Conservation (phyloP, 2,888 invertebrate species). For the Cheilosia vernalis region DNA sequence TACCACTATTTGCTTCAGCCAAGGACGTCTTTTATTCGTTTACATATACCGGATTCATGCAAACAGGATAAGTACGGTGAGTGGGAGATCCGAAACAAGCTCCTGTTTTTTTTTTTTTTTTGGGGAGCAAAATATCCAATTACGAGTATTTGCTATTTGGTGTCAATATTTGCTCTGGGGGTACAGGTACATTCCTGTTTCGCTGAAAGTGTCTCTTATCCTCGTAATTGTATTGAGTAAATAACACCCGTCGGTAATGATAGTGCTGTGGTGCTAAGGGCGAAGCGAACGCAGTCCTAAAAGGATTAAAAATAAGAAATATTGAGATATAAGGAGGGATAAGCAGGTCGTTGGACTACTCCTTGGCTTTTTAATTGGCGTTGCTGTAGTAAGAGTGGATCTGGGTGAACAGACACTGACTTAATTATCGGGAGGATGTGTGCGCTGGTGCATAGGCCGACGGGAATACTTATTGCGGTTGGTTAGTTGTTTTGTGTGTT, state of each 20-base stretch:
- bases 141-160: conserved; percentile 6
- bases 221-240: conserved; percentile 33
- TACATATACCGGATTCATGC: conserved; percentile 15
- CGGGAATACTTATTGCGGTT: not conserved
- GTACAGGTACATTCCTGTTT: not conserved
- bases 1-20: not conserved
- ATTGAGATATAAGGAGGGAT: not conserved
- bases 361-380: conserved; percentile 36
- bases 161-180: not conserved
- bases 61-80: conserved; percentile 10
- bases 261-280: not conserved
- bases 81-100: not conserved
- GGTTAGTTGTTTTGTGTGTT: not conserved
- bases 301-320: conserved; percentile 22
- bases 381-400: not conserved
- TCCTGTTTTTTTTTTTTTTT: not conserved
- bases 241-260: conserved; percentile 8
- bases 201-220: conserved; percentile 33
- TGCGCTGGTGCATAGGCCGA: not conserved
- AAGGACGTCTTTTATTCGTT: conserved; percentile 28
- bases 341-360: conserved; percentile 17
- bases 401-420: conserved; percentile 9
- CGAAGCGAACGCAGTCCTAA: not conserved
- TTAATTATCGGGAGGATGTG: conserved; percentile 26
- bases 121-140: conserved; percentile 25